phyloP scores from a whole-genome alignment of 2,888 invertebrate genomes.

The Tachystola acroxantha region DNA sequence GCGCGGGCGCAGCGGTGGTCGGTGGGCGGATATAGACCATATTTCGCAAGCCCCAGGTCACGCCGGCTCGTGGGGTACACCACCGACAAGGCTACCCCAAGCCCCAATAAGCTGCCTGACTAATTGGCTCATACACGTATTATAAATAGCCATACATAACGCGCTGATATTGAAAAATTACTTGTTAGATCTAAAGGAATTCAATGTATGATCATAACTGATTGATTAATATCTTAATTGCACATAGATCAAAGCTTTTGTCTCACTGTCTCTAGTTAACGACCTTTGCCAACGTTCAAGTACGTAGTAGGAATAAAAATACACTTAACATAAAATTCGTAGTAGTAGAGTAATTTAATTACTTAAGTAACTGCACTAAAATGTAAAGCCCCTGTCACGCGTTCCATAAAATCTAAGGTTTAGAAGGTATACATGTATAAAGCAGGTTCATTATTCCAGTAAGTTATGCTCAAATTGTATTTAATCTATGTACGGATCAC shows the following conservation, averaged over 20 bases:
- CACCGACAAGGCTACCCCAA: conserved; percentile 16
- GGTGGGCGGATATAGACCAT: conserved; percentile 28
- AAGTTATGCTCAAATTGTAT: background rate
- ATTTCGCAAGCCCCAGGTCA: conserved; percentile 12
- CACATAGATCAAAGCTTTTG: background rate
- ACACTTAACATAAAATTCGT: too few species aligned
- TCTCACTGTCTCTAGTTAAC: background rate
- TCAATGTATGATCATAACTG: conserved; percentile 1
- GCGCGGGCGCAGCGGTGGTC: conserved; percentile 17
- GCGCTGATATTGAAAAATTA: conserved; percentile 4
- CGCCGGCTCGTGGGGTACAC: conserved; percentile 3
- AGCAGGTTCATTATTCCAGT: background rate
- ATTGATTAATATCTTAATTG: conserved; percentile 2
- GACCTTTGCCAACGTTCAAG: too few species aligned
- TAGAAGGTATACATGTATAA: background rate
- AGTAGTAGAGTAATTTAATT: too few species aligned
- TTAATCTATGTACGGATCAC: background rate
- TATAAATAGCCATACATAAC: conserved; percentile 11
- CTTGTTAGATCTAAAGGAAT: conserved; percentile 2
- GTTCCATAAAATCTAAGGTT: background rate
- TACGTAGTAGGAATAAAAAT: too few species aligned
- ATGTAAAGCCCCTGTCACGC: background rate
- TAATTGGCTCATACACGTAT: conserved; percentile 20
- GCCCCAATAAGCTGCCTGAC: conserved; percentile 14
- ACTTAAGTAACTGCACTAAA: too few species aligned